These are phyloP conservation scores for Adela reaumurella DNA, from an alignment of 2,888 invertebrate genomes.

Conservation along the genomic window DNA sequence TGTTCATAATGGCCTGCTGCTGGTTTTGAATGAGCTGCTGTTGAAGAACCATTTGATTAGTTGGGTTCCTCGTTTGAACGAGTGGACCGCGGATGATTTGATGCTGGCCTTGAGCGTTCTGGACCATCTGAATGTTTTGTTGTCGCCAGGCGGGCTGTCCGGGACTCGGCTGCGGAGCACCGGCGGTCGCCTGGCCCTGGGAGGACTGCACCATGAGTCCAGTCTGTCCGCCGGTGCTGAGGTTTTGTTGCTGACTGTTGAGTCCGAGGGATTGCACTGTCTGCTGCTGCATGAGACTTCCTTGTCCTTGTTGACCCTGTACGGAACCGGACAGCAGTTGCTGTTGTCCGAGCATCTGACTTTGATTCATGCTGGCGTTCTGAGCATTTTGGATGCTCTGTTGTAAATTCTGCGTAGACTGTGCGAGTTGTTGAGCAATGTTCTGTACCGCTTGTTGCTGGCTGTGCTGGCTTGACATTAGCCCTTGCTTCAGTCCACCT, in stretches of 20 bases:
- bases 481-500: slow-evolving; percentile 41
- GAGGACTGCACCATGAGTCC: slow-evolving; percentile 33
- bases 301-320: slow-evolving; percentile 41
- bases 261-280: slow-evolving; percentile 32
- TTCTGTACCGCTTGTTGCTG: slow-evolving; percentile 45
- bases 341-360: slow-evolving; percentile 42
- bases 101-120: slow-evolving; percentile 50
- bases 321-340: slow-evolving; percentile 46
- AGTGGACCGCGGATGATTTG: slow-evolving; percentile 47
- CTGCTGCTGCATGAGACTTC: slow-evolving; percentile 37
- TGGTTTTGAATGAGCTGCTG: slow-evolving; percentile 56
- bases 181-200: slow-evolving; percentile 32
- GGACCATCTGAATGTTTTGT: slow-evolving; percentile 50
- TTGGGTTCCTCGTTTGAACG: slow-evolving; percentile 43
- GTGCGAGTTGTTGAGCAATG: slow-evolving; percentile 44
- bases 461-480: slow-evolving; percentile 26
- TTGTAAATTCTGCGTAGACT: slow-evolving; percentile 34
- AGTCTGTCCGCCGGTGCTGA: slow-evolving; percentile 45
- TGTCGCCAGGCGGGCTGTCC: slow-evolving; percentile 46
- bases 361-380: slow-evolving; percentile 37
- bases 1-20: slow-evolving; percentile 42
- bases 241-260: slow-evolving; percentile 38
- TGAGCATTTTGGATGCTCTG: slow-evolving; percentile 48
- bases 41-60: slow-evolving; percentile 52
- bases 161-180: slow-evolving; percentile 16